phyloP scores from a whole-genome alignment of 2,113 vertebrate genomes.

The Pantherophis guttatus region DNA sequence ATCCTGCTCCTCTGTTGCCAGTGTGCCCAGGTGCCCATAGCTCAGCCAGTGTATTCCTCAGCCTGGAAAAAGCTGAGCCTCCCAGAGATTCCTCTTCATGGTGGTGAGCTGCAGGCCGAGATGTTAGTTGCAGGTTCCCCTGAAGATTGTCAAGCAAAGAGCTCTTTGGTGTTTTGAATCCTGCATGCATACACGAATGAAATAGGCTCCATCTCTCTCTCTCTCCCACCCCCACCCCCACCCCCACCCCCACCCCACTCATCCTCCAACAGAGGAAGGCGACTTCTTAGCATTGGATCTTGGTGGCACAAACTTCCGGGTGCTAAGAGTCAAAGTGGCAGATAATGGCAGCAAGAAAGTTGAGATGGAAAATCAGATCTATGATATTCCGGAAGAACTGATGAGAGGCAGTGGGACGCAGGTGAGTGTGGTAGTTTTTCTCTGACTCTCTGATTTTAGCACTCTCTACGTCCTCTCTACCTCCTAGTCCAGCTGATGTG shows the following conservation, averaged over 20 bases:
- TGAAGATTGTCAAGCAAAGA: background rate
- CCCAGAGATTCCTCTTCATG: background rate
- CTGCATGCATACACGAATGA: background rate
- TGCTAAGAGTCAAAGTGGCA: constrained; percentile 86
- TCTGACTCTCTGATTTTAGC: rapidly evolving
- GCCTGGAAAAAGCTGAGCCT: background rate
- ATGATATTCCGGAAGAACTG: constrained; percentile 87
- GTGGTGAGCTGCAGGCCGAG: background rate
- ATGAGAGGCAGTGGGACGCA: constrained; percentile 86
- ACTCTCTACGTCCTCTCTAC: too few relatives aligned
- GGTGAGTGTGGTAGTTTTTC: constrained; percentile 61
- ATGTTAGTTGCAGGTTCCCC: too few relatives aligned
- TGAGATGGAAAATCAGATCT: constrained; percentile 94
- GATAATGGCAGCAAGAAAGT: constrained; percentile 85
- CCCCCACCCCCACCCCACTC: background rate
- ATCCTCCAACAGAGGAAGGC: constrained; percentile 78
- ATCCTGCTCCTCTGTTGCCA: background rate
- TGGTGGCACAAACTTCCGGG: constrained; percentile 89
- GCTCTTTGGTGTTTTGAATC: background rate
- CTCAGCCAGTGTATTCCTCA: background rate
- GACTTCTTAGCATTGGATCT: constrained; percentile 92
- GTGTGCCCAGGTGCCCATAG: background rate
- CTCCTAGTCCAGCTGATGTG: background rate
- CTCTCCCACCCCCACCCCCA: too few relatives aligned
- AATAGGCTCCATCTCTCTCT: too few relatives aligned